Evolutionary conservation across 2,888 invertebrate genomes (phyloP).

Genomic region (Tipula confusa): DNA sequence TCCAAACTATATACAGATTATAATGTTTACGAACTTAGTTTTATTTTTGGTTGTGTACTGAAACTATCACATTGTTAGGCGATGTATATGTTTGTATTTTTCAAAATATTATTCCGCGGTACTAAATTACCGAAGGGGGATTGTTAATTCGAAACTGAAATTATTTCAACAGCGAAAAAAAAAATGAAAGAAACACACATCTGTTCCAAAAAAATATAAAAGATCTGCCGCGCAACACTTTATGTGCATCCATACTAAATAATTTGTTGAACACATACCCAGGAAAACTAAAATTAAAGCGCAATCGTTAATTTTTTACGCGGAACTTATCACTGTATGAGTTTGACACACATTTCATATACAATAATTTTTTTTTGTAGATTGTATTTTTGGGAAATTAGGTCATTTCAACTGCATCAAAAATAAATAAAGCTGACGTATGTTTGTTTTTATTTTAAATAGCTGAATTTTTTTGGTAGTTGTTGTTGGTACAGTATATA

Average conservation of each 20-base stretch:
- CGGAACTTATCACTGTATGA: background rate
- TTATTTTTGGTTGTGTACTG: background rate
- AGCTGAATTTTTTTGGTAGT: background rate
- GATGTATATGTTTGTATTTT: background rate
- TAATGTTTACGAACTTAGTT: background rate
- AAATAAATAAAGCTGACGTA: constrained; percentile 31
- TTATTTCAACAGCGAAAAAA: background rate
- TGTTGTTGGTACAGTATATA: background rate
- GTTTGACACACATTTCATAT: constrained; percentile 30
- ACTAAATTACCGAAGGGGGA: background rate
- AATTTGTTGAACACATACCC: background rate
- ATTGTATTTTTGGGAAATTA: constrained; percentile 29
- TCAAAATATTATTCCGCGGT: background rate
- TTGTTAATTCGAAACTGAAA: background rate
- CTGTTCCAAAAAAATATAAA: background rate
- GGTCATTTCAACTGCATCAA: constrained; percentile 32
- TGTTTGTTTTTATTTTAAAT: constrained; percentile 12
- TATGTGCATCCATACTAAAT: background rate
- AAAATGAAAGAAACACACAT: too few species aligned
- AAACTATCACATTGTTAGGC: too few species aligned
- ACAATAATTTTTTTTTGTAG: background rate
- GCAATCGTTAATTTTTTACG: background rate
- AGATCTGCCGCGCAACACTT: background rate
- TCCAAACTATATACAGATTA: background rate
- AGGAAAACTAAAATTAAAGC: too few species aligned